These are phyloP conservation scores for Drosophila guanche DNA, from an alignment of 1,140 invertebrate species.

Conservation along the genomic window DNA sequence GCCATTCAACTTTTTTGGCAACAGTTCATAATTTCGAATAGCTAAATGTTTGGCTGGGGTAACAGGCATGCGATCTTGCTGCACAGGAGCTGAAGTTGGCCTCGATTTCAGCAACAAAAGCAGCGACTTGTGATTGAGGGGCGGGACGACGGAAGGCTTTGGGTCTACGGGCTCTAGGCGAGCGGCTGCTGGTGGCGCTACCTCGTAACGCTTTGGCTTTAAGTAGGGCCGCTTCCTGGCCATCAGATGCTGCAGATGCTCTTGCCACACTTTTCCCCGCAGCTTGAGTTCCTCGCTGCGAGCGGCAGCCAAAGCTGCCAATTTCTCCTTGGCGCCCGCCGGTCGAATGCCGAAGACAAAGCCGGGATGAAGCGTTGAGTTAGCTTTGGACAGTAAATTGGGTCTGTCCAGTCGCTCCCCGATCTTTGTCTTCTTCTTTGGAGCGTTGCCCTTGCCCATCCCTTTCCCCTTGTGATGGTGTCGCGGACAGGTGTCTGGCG, in stretches of 20 bases:
- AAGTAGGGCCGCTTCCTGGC: neutral
- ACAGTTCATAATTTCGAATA: neutral
- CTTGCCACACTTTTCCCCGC: constrained; percentile 49
- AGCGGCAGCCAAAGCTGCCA: constrained; percentile 14
- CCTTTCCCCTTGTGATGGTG: neutral
- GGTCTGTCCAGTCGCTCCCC: constrained; percentile 10
- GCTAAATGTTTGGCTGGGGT: neutral
- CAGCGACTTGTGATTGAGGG: neutral
- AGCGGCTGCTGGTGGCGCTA: constrained; percentile 39
- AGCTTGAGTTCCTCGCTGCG: constrained; percentile 49
- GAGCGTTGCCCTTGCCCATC: neutral
- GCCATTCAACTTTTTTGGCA: neutral
- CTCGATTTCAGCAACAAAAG: neutral
- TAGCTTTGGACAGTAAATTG: neutral
- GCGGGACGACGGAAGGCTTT: neutral
- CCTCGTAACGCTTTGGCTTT: constrained; percentile 33
- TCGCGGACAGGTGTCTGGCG: constrained; percentile 4
- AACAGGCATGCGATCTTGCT: neutral
- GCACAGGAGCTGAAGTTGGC: neutral
- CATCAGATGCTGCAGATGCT: constrained; percentile 26
- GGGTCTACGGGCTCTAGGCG: constrained; percentile 23
- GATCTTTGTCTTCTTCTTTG: neutral
- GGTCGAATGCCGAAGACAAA: constrained; percentile 53
- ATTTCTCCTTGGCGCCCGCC: constrained; percentile 8
- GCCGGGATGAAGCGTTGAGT: neutral